phyloP scores from a whole-genome alignment of 1,140 invertebrate genomes.

The Diuraphis noxia region DNA sequence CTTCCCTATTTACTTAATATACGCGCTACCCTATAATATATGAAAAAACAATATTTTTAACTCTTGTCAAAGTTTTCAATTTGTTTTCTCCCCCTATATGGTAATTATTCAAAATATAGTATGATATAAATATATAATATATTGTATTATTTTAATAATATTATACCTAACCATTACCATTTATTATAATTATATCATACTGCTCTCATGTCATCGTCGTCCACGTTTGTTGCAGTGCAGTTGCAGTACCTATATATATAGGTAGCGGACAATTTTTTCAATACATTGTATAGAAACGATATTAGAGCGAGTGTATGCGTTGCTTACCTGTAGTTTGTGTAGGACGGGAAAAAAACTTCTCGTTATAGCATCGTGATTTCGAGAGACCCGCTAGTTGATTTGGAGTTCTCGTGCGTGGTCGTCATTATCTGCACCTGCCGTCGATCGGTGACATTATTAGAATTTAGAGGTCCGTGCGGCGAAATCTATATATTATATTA shows the following conservation, averaged over 20 bases:
- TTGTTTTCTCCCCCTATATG: not conserved
- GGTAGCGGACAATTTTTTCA: not conserved
- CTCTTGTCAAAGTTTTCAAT: not conserved
- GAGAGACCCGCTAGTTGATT: not conserved
- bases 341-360: not conserved
- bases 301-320: not conserved
- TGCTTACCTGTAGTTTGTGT: not conserved
- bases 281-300: not conserved
- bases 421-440: not conserved
- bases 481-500: not conserved
- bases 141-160: no score
- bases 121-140: not conserved
- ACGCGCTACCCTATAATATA: not conserved
- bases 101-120: not conserved
- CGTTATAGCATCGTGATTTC: not conserved
- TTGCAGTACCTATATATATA: not conserved
- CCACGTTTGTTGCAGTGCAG: not conserved
- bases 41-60: constrained; percentile 17
- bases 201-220: not conserved
- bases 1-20: not conserved
- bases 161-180: no score
- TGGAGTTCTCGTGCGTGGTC: not conserved
- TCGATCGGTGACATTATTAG: not conserved
- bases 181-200: not conserved
- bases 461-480: not conserved